These are phyloP conservation scores for Thalpophila matura DNA, from an alignment of 2,888 invertebrate genomes.

Conservation along the genomic window DNA sequence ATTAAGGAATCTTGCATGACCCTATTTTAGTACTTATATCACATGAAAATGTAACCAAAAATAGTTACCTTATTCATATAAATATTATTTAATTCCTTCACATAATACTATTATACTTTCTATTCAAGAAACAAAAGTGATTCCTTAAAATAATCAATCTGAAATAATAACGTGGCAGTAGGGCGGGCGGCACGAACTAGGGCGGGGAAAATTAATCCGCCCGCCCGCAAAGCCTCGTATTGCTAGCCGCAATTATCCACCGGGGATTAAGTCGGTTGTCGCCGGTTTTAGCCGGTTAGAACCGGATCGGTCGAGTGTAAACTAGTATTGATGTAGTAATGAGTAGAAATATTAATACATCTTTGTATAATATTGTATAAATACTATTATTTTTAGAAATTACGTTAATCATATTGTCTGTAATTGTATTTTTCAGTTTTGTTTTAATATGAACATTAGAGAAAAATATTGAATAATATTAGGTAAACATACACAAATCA, in stretches of 20 bases:
- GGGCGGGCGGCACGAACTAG: slow-evolving; percentile 67
- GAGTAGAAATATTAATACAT: slow-evolving; percentile 21
- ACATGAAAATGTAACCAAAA: not conserved
- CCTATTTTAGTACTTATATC: not conserved
- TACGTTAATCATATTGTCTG: no score
- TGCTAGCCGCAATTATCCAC: slow-evolving; percentile 79
- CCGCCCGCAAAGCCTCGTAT: slow-evolving; percentile 73
- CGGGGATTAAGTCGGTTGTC: slow-evolving; percentile 71
- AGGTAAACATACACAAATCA: no score
- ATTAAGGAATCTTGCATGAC: not conserved
- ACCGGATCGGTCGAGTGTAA: slow-evolving; percentile 52
- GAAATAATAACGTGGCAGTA: slow-evolving; percentile 52
- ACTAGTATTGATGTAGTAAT: slow-evolving; percentile 49
- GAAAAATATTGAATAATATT: no score
- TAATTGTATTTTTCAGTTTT: no score
- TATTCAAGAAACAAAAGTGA: slow-evolving; percentile 21
- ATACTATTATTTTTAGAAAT: not conserved
- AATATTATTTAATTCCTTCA: not conserved
- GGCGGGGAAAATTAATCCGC: slow-evolving; percentile 80
- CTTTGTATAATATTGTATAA: not conserved
- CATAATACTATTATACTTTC: not conserved
- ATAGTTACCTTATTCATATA: not conserved
- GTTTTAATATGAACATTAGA: no score
- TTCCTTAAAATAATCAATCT: slow-evolving; percentile 52
- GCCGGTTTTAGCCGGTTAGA: slow-evolving; percentile 58